Evolutionary conservation across 2,888 invertebrate genomes (phyloP).

Genomic region (Cosmorhoe ocellata): DNA sequence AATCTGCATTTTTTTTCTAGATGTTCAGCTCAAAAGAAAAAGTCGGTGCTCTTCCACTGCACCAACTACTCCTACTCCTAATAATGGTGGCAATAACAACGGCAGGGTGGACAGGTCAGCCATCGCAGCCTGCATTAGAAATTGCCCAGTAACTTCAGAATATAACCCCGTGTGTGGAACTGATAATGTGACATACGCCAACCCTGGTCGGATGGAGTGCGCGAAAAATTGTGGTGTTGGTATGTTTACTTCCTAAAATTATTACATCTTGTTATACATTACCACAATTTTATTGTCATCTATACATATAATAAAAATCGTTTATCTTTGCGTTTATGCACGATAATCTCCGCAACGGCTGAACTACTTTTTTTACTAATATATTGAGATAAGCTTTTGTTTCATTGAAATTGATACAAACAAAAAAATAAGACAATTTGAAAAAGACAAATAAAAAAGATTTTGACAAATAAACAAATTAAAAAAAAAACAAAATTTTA

Average conservation of each 20-base stretch:
- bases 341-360: too few species aligned
- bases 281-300: too few species aligned
- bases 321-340: too few species aligned
- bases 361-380: too few species aligned
- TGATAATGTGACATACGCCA: conserved; percentile 60
- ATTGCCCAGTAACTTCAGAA: conserved; percentile 58
- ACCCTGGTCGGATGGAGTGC: conserved; percentile 57
- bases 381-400: too few species aligned
- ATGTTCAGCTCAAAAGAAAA: conserved; percentile 5
- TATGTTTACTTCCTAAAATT: conserved; percentile 35
- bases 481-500: too few species aligned
- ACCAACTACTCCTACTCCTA: conserved; percentile 5
- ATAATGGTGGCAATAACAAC: not conserved
- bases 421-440: too few species aligned
- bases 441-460: too few species aligned
- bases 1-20: not conserved
- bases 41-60: not conserved
- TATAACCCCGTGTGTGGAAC: conserved; percentile 74
- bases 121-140: conserved; percentile 37
- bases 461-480: too few species aligned
- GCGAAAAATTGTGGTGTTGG: conserved; percentile 58
- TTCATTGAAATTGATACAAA: too few species aligned
- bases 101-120: not conserved
- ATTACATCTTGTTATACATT: too few species aligned
- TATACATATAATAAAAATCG: too few species aligned